phyloP scores from a whole-genome alignment of 2,797 vertebrate genomes.

The Avahi laniger region DNA sequence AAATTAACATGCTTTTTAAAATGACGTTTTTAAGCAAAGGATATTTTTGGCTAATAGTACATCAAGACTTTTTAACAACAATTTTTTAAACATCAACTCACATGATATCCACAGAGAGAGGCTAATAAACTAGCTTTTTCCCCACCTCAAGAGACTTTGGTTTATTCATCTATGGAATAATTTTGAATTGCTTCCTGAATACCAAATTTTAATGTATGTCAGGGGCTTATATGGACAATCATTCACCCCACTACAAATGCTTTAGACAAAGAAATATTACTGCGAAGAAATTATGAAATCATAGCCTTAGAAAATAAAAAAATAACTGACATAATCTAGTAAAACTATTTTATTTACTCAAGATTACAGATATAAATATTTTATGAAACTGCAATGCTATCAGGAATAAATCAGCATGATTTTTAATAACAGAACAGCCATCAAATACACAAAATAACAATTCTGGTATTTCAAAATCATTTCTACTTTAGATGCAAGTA shows the following conservation, averaged over 20 bases:
- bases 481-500: constrained; percentile 2
- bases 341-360: constrained; percentile 2
- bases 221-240: neutral
- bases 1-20: constrained; percentile 12
- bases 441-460: constrained; percentile 36
- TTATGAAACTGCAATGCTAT: neutral
- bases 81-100: constrained; percentile 16
- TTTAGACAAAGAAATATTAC: constrained; percentile 35
- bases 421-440: constrained; percentile 24
- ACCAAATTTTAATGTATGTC: constrained; percentile 15
- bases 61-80: neutral
- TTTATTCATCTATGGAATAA: constrained; percentile 28
- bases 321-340: neutral
- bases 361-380: neutral
- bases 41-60: constrained; percentile 17
- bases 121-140: neutral
- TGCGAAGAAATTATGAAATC: constrained; percentile 36
- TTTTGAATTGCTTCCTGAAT: neutral
- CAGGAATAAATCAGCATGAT: neutral
- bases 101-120: neutral
- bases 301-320: neutral
- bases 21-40: constrained; percentile 19
- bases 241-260: neutral
- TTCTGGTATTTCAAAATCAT: neutral
- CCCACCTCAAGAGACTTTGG: neutral